Percentiles rank a stretch among this genome's conserved stretches.
Evolutionary conservation across 1,140 invertebrate genomes (phyloP).

Genomic region (Drosophila pachea): DNA sequence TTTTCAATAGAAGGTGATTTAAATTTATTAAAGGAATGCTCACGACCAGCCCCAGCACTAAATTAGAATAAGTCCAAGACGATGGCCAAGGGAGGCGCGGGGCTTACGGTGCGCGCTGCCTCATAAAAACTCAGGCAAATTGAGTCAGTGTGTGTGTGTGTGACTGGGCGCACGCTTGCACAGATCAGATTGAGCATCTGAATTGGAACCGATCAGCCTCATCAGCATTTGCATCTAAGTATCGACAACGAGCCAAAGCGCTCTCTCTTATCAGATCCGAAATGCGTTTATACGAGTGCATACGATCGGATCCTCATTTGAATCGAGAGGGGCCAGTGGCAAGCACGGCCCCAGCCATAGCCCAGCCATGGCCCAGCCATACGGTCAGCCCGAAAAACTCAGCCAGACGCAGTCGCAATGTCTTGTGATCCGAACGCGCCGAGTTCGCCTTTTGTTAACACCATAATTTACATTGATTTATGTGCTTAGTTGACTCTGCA

Average conservation of each 20-base stretch:
- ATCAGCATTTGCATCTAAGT: constrained; percentile 43
- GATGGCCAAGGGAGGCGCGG: neutral
- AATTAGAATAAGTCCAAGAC: constrained; percentile 67
- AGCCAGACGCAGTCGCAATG: constrained; percentile 20
- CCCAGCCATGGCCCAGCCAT: constrained; percentile 1
- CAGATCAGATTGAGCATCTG: constrained; percentile 32
- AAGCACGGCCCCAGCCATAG: too few species aligned
- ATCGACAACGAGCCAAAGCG: constrained; percentile 51
- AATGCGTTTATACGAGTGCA: constrained; percentile 40
- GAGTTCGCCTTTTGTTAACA: constrained; percentile 75
- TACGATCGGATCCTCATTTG: constrained; percentile 57
- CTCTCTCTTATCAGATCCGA: constrained; percentile 62
- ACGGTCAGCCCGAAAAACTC: constrained; percentile 2
- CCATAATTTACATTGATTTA: constrained; percentile 78
- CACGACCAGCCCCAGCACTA: constrained; percentile 69
- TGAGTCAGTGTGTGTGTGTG: constrained; percentile 46
- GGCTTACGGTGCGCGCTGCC: constrained; percentile 25
- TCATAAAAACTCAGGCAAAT: constrained; percentile 70
- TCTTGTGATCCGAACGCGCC: constrained; percentile 56
- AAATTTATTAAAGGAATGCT: constrained; percentile 78
- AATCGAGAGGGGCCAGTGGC: too few species aligned
- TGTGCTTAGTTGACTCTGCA: constrained; percentile 76
- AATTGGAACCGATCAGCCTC: constrained; percentile 18
- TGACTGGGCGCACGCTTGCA: constrained; percentile 42
- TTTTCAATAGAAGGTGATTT: constrained; percentile 78